Conservation (phyloP, 1,140 invertebrate genomes). For the Parasteatoda tepidariorum region DNA sequence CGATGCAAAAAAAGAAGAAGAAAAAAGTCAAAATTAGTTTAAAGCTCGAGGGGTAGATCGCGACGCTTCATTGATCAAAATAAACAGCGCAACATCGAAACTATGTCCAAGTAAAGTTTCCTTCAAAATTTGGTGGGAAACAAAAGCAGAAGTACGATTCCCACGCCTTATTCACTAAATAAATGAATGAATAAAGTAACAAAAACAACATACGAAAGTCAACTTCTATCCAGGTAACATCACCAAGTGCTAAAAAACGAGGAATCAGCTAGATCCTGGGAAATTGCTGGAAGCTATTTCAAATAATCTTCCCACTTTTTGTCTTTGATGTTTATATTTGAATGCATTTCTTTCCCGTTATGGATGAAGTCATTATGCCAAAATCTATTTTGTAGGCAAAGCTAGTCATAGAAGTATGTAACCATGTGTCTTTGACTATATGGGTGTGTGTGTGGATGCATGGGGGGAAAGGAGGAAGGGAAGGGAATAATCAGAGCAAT, state of each 20-base stretch:
- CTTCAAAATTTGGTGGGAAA: background rate
- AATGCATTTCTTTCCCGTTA: constrained; percentile 26
- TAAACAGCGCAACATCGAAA: constrained; percentile 19
- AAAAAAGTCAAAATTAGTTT: background rate
- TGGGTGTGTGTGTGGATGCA: too few species aligned
- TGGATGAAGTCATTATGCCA: constrained; percentile 46
- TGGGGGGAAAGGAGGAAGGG: too few species aligned
- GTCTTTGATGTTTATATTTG: constrained; percentile 4
- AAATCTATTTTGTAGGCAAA: constrained; percentile 43
- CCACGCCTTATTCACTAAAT: background rate
- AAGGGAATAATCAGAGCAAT: constrained; percentile 39
- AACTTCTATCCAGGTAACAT: background rate
- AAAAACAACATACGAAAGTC: background rate
- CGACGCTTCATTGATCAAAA: constrained; percentile 33
- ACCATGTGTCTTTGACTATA: too few species aligned
- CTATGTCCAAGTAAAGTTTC: constrained; percentile 20
- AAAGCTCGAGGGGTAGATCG: background rate
- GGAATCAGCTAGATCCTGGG: constrained; percentile 34
- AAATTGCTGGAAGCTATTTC: constrained; percentile 41
- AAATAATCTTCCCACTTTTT: constrained; percentile 5
- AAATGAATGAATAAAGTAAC: background rate
- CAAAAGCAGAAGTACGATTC: background rate
- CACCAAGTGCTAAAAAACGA: constrained; percentile 1
- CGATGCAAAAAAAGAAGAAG: background rate
- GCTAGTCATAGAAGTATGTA: too few species aligned